These are phyloP conservation scores for Xyrichtys novacula DNA, from an alignment of 2,797 vertebrate genomes.

Conservation along the genomic window DNA sequence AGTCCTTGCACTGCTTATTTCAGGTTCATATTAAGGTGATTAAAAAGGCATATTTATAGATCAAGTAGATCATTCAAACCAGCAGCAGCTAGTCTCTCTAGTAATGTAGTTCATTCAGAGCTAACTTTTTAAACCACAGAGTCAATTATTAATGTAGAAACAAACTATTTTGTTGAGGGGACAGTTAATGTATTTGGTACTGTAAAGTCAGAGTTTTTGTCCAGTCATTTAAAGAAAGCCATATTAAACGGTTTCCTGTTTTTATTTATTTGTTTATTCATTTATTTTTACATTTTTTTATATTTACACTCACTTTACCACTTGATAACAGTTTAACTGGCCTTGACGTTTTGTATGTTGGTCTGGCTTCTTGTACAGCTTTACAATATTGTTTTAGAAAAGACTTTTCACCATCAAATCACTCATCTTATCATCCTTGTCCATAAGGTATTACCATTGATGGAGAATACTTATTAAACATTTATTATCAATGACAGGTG, in stretches of 20 bases:
- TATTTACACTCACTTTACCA: too few species aligned
- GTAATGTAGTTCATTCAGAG: neutral
- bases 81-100: neutral
- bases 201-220: neutral
- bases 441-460: neutral
- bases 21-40: neutral
- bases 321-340: neutral
- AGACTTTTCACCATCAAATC: neutral
- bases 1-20: neutral
- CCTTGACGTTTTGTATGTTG: neutral
- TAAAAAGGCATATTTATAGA: neutral
- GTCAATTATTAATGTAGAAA: neutral
- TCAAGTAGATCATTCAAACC: neutral
- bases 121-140: too few species aligned
- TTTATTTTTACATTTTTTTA: too few species aligned
- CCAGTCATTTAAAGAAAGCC: neutral
- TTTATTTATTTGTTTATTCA: neutral
- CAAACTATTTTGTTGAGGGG: neutral
- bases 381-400: neutral
- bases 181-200: neutral
- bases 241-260: neutral
- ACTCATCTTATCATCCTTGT: slow-evolving; percentile 1
- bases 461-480: neutral
- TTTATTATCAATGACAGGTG: neutral
- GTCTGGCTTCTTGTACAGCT: neutral